Evolutionary conservation across 2,888 invertebrate genomes (phyloP).

Genomic region (Rhagophthalmus giganteus): DNA sequence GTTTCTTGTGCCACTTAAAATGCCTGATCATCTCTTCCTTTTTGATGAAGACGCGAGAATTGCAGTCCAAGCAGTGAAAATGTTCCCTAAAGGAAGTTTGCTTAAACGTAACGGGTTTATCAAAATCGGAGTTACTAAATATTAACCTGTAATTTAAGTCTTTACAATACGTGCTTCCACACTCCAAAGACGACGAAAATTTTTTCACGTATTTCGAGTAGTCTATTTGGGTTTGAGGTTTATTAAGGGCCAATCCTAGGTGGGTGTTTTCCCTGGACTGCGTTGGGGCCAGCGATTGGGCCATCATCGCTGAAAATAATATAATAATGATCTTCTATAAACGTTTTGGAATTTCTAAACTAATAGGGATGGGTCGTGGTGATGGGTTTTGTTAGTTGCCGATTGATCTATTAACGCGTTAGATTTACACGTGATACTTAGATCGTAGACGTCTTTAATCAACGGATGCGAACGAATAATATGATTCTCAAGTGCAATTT

Average conservation of each 20-base stretch:
- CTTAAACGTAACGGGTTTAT: too few relatives aligned
- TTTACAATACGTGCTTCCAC: conserved; percentile 82
- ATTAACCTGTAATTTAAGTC: conserved; percentile 75
- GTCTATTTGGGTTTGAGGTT: conserved; percentile 72
- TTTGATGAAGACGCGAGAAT: conserved; percentile 86
- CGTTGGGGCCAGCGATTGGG: conserved; percentile 58
- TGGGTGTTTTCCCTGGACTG: conserved; percentile 44
- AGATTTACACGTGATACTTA: too few relatives aligned
- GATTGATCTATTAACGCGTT: too few relatives aligned
- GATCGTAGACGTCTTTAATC: too few relatives aligned
- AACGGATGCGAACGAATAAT: too few relatives aligned
- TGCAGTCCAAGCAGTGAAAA: conserved; percentile 87
- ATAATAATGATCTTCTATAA: neutral
- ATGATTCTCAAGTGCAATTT: too few relatives aligned
- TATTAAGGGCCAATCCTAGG: conserved; percentile 60
- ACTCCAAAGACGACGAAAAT: conserved; percentile 79
- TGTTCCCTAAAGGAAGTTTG: conserved; percentile 74
- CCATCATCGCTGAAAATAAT: conserved; percentile 57
- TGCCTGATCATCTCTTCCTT: conserved; percentile 99
- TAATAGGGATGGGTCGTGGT: too few relatives aligned
- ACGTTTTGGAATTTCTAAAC: too few relatives aligned
- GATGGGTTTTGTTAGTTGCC: too few relatives aligned
- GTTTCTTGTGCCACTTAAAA: conserved; percentile 99
- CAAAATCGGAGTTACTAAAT: too few relatives aligned
- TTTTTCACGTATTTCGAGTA: conserved; percentile 89